Conservation (phyloP, 2,888 invertebrate genomes). For the Troilus luridus region DNA sequence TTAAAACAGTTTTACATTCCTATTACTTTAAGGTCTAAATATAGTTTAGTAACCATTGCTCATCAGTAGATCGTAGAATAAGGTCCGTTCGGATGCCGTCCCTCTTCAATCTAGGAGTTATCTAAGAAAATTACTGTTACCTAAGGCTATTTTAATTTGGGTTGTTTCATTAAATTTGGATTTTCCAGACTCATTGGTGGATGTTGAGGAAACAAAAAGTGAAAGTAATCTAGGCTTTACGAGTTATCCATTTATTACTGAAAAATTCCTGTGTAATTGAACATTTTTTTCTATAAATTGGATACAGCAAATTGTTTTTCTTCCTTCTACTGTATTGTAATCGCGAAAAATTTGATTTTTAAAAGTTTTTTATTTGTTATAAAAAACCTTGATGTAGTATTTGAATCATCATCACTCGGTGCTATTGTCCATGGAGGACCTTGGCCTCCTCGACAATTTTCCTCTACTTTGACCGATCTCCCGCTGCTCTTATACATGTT, state of each 20-base stretch:
- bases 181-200: not conserved
- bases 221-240: not conserved
- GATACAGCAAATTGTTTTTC: not conserved
- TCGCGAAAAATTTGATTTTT: too few species aligned
- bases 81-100: not conserved
- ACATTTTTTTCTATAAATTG: not conserved
- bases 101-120: not conserved
- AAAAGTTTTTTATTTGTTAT: too few species aligned
- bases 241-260: not conserved
- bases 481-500: too few species aligned
- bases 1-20: not conserved
- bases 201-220: not conserved
- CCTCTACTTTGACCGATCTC: too few species aligned
- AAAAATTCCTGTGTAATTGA: not conserved
- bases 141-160: not conserved
- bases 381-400: too few species aligned
- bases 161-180: conserved; percentile 19
- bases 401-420: too few species aligned
- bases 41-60: not conserved
- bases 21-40: not conserved
- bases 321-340: too few species aligned
- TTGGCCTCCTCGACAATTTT: too few species aligned
- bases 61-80: not conserved
- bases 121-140: conserved; percentile 33
- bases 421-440: too few species aligned